phyloP scores from a whole-genome alignment of 2,888 invertebrate species.

The Melipona beecheii region DNA sequence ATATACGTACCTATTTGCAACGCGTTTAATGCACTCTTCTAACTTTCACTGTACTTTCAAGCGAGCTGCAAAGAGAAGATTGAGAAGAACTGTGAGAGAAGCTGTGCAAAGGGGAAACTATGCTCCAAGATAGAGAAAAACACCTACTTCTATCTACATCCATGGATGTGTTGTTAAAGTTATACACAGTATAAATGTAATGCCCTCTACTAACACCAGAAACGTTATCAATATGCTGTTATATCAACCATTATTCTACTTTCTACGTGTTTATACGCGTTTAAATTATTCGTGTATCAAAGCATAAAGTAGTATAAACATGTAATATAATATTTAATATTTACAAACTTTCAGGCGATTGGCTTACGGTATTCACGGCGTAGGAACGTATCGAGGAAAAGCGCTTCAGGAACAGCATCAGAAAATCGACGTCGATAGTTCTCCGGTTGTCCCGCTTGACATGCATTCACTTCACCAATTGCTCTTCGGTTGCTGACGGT shows the following conservation, averaged over 20 bases:
- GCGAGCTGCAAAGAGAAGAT: constrained; percentile 55
- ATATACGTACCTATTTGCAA: constrained; percentile 43
- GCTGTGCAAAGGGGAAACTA: constrained; percentile 31
- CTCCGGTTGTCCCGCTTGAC: neutral
- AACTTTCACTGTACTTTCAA: constrained; percentile 50
- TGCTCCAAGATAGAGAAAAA: neutral
- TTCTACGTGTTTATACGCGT: neutral
- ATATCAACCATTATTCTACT: neutral
- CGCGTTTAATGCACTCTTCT: constrained; percentile 15
- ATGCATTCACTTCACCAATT: constrained; percentile 41
- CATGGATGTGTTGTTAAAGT: neutral
- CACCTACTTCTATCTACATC: neutral
- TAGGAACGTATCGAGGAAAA: constrained; percentile 57
- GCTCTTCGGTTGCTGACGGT: constrained; percentile 16
- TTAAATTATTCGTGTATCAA: neutral
- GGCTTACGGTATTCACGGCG: constrained; percentile 59
- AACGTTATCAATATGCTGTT: neutral
- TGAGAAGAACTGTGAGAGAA: constrained; percentile 7
- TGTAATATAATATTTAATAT: neutral
- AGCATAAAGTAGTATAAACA: neutral
- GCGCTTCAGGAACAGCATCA: constrained; percentile 58
- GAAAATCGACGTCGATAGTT: constrained; percentile 39
- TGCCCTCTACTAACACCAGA: neutral
- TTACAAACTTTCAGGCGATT: neutral
- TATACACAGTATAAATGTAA: neutral